Conservation (phyloP, 2,113 vertebrate species). For the Psilopsiagon aurifrons region DNA sequence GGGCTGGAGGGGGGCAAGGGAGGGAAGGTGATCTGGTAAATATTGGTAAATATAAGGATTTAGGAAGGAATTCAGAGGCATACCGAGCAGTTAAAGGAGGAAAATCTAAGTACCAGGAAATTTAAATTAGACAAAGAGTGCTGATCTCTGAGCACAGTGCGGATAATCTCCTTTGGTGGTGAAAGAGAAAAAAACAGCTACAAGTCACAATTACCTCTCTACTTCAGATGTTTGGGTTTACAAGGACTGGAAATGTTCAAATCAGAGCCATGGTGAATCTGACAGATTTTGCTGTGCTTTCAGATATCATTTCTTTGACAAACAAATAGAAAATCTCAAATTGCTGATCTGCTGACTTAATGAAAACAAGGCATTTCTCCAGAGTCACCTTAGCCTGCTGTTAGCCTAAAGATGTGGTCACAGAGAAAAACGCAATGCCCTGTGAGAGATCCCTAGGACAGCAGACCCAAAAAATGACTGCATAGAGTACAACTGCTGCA, state of each 20-base stretch:
- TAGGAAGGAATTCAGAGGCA: background rate
- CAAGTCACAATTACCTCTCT: background rate
- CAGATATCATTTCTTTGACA: background rate
- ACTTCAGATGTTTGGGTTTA: background rate
- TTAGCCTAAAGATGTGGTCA: background rate
- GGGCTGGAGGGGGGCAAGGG: rapidly evolving
- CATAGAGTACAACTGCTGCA: background rate
- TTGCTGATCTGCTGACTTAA: background rate
- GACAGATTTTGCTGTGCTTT: background rate
- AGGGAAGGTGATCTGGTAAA: background rate
- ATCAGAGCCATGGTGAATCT: background rate
- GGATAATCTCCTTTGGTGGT: background rate
- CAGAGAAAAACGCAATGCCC: background rate
- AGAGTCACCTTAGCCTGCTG: background rate
- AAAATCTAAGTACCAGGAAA: background rate
- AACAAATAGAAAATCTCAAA: background rate
- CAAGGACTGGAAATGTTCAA: background rate
- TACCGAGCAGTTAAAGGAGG: background rate
- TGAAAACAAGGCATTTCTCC: background rate
- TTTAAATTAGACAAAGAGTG: background rate
- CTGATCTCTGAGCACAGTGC: background rate
- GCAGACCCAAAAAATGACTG: background rate
- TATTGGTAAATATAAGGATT: background rate
- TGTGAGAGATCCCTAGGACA: background rate
- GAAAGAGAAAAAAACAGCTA: background rate